Conservation (phyloP, 2,888 invertebrate genomes). For the Lycocerus yunnanus region DNA sequence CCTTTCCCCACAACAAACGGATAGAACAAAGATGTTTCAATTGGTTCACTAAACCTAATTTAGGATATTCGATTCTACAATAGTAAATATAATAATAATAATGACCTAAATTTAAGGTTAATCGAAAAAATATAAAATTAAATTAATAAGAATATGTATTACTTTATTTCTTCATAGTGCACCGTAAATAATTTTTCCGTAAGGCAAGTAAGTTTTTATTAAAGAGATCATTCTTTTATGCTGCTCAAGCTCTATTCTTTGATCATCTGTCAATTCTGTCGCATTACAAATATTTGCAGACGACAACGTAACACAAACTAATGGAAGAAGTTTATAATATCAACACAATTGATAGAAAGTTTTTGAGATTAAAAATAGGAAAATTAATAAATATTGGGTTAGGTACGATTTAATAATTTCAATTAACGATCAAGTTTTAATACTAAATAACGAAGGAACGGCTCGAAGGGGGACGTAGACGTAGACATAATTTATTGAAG, state of each 20-base stretch:
- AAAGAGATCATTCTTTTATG: background rate
- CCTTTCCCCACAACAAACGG: constrained; percentile 22
- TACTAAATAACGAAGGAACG: too few relatives aligned
- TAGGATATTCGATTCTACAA: background rate
- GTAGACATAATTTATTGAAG: too few relatives aligned
- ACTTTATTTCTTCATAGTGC: too few relatives aligned
- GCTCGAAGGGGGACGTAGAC: too few relatives aligned
- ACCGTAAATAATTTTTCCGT: too few relatives aligned
- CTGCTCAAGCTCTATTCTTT: background rate
- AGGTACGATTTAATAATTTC: background rate
- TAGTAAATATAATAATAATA: background rate
- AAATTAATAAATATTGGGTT: background rate
- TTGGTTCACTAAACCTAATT: constrained; percentile 17
- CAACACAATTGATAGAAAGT: background rate
- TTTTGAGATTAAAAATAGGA: background rate
- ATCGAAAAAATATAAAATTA: background rate
- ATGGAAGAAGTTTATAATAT: background rate
- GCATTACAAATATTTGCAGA: background rate
- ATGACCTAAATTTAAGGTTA: background rate
- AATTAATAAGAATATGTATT: too few relatives aligned
- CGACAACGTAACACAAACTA: background rate
- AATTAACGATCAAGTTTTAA: too few relatives aligned
- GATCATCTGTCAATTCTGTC: background rate
- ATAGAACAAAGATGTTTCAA: constrained; percentile 21
- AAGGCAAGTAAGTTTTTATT: too few relatives aligned